Evolutionary conservation across 2,797 vertebrate species (phyloP).

Genomic region (Parauchenoglanis punctatus): DNA sequence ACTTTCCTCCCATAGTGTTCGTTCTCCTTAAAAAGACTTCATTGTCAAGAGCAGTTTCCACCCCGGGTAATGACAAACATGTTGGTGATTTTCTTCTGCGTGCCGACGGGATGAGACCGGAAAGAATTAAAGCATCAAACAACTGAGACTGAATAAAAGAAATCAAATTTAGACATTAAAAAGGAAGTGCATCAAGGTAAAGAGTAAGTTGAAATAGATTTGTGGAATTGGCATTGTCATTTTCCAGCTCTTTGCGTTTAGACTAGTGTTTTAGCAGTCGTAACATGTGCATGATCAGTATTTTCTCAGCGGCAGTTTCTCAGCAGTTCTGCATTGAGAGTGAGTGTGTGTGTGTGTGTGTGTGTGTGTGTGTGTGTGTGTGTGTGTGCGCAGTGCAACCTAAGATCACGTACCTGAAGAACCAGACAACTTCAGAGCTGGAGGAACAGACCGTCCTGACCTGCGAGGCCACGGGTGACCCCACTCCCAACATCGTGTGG

Average conservation of each 20-base stretch:
- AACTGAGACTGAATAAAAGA: neutral
- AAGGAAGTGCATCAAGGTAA: neutral
- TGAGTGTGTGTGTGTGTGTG: constrained; percentile 39
- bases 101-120: no score
- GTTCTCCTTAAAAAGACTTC: no score
- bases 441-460: constrained; percentile 92
- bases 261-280: constrained; percentile 12
- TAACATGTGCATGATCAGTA: constrained; percentile 38
- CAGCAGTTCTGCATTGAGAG: neutral
- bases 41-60: no score
- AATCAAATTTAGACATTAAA: neutral
- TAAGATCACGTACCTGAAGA: constrained; percentile 92
- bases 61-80: no score
- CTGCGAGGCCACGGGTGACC: constrained; percentile 94
- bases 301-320: constrained; percentile 21
- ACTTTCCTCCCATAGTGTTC: no score
- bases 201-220: neutral
- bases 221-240: constrained; percentile 31
- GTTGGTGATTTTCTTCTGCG: no score
- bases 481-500: constrained; percentile 94
- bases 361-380: constrained; percentile 24
- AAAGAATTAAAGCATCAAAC: neutral
- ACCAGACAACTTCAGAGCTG: constrained; percentile 92
- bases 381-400: constrained; percentile 83
- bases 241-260: constrained; percentile 39